Conservation (phyloP, 1,140 invertebrate genomes). For the Drusus annulatus region DNA sequence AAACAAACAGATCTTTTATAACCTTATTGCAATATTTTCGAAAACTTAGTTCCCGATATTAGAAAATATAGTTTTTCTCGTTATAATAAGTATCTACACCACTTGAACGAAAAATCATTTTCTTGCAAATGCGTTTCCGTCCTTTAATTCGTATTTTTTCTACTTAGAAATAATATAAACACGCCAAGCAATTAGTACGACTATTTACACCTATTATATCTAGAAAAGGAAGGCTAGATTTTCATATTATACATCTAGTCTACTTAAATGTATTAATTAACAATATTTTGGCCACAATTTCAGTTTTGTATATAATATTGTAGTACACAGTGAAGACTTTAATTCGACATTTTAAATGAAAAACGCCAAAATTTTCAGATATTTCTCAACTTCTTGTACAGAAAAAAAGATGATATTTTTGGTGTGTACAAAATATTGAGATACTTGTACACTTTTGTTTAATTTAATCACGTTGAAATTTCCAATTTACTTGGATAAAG, state of each 20-base stretch:
- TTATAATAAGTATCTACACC: not conserved
- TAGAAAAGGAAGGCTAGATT: conserved; percentile 57
- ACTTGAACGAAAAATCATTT: not conserved
- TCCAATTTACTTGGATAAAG: too few relatives aligned
- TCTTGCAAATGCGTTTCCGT: not conserved
- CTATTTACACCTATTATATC: conserved; percentile 53
- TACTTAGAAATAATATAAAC: conserved; percentile 35
- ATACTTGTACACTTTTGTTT: too few relatives aligned
- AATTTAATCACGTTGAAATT: too few relatives aligned
- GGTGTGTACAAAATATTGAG: too few relatives aligned
- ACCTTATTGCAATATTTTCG: too few relatives aligned
- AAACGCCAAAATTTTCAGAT: too few relatives aligned
- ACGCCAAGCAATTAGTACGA: conserved; percentile 47
- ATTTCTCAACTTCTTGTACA: too few relatives aligned
- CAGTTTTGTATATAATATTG: conserved; percentile 36
- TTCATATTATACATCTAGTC: conserved; percentile 45
- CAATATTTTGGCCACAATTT: conserved; percentile 57
- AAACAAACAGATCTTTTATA: too few relatives aligned
- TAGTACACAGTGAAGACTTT: conserved; percentile 6
- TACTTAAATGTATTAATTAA: conserved; percentile 52
- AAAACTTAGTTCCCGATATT: not conserved
- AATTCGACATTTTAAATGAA: not conserved
- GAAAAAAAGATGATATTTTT: too few relatives aligned
- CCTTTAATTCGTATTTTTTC: conserved; percentile 17
- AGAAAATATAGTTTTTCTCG: conserved; percentile 5